Base-by-base conservation (phyloP, 2,797 vertebrate genomes). In the Podarcis lilfordi region DNA sequence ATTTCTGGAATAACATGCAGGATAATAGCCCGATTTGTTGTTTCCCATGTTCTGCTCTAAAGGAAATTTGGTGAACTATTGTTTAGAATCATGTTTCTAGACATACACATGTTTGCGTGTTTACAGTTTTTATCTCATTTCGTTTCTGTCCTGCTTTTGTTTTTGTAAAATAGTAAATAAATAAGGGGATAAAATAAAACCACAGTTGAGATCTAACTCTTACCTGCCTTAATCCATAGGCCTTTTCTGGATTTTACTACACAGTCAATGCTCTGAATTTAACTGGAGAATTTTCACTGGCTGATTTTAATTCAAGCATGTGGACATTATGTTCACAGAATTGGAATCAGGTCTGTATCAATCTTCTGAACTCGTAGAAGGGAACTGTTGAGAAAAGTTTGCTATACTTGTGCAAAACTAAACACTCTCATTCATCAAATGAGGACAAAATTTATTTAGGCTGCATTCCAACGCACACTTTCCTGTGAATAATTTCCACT, bases 161-260 rank as follows among this genome's bases (percentile, higher is more conserved):
- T 64, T 19, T 64, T 23, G 17, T 64, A 64, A 64, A 64, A 64
- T 55, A 55, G 50, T 15, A 64, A 19, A 64, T 64, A 64, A 64
- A 23, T 64, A 64, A n/a, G n/a, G n/a, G n/a, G n/a, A n/a, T n/a
- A n/a, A 64, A 5, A 10, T 55, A 3, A 66, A n/a, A 29, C 29
- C 83, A 85, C 74, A 77, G 91, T 81, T 89, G 29, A 88, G 89
- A 87, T 84, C 27, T 78, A 43, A 17, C 40, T 92, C 68, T 88
- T 61, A 59, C 86, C 3, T 81, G 3, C 5, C 74, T 64, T 87
- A 86, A 89, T 79, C 90, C 86, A 4, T 90, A 99, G 99, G 99
- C 98, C 3, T 99, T 99, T 86, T 98, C 99, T 29, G 98, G 98
- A 83, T 99, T 98, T 96, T 99, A 97, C 95, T 98, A 95, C 77